A percentile compares a stretch with the other conserved stretches of the same genome.
These are phyloP conservation scores for Rachycentron canadum DNA, from an alignment of 2,797 vertebrate genomes.

Conservation along the genomic window DNA sequence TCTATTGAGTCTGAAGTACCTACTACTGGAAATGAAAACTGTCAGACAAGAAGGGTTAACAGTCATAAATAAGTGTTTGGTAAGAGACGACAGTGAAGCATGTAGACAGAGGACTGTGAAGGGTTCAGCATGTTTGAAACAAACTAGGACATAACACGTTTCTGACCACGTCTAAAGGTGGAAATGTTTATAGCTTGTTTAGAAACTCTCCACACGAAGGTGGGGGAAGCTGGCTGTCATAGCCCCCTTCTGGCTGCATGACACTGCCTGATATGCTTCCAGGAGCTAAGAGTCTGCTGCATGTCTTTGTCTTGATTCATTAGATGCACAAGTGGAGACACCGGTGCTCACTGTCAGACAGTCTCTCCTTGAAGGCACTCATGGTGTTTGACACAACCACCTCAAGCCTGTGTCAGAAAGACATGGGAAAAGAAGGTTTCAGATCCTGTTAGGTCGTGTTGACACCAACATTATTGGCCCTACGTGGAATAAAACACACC, in stretches of 20 bases:
- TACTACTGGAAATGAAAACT: not conserved
- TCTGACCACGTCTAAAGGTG: constrained; percentile 30
- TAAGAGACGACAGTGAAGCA: not conserved
- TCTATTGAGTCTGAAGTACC: not conserved
- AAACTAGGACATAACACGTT: constrained; percentile 19
- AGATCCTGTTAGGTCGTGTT: not conserved
- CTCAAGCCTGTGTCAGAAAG: not conserved
- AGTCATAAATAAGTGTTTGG: constrained; percentile 27
- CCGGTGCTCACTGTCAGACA: not conserved
- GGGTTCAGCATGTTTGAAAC: constrained; percentile 15
- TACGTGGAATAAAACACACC: not conserved
- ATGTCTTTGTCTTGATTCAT: constrained; percentile 46
- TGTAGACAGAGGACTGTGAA: constrained; percentile 11
- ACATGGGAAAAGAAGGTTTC: not conserved
- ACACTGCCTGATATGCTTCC: constrained; percentile 30
- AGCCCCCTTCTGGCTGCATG: constrained; percentile 26
- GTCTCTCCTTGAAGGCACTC: not conserved
- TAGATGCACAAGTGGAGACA: constrained; percentile 31
- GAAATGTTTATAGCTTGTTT: constrained; percentile 28
- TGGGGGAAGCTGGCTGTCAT: not conserved
- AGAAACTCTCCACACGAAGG: not conserved
- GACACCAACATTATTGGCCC: not conserved
- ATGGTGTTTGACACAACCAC: not conserved
- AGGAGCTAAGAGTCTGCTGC: constrained; percentile 27
- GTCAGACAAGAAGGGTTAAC: not conserved